A percentile compares a stretch with the other conserved stretches of the same genome.
These are phyloP conservation scores for Acomys russatus DNA, from an alignment of 2,797 vertebrate species.

Conservation along the genomic window DNA sequence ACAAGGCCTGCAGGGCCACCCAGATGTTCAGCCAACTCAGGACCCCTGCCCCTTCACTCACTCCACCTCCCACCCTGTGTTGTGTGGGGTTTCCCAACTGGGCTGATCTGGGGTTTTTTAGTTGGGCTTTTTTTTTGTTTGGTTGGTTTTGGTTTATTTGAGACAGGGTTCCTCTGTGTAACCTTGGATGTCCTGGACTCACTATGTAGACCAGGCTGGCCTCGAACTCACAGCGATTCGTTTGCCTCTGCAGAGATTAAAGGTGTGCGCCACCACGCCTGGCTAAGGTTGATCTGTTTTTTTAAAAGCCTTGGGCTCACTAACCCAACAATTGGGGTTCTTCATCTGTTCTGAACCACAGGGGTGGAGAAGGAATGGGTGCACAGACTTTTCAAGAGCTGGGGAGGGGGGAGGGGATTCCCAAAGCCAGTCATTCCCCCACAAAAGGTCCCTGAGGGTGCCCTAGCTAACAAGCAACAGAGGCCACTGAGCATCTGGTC, in stretches of 20 bases:
- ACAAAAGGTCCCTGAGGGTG: background rate
- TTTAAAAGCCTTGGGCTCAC: background rate
- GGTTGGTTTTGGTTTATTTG: no score
- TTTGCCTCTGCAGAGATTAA: no score
- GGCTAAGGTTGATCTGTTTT: background rate
- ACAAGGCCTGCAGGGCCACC: background rate
- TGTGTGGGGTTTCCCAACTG: background rate
- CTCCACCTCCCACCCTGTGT: accelerated
- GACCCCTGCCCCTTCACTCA: accelerated
- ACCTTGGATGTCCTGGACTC: no score
- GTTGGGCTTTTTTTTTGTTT: no score
- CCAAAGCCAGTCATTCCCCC: background rate
- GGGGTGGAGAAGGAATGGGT: accelerated
- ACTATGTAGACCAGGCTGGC: no score
- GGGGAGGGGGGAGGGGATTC: accelerated
- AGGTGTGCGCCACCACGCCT: no score
- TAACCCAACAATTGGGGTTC: background rate
- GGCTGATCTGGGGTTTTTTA: no score
- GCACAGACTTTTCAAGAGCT: background rate
- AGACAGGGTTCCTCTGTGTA: no score
- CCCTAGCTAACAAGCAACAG: background rate
- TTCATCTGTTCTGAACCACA: background rate
- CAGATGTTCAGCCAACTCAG: background rate
- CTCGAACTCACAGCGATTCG: no score
- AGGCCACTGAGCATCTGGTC: background rate